Conservation (phyloP, 2,888 invertebrate species). For the Gastracanthus pulcherrimus region DNA sequence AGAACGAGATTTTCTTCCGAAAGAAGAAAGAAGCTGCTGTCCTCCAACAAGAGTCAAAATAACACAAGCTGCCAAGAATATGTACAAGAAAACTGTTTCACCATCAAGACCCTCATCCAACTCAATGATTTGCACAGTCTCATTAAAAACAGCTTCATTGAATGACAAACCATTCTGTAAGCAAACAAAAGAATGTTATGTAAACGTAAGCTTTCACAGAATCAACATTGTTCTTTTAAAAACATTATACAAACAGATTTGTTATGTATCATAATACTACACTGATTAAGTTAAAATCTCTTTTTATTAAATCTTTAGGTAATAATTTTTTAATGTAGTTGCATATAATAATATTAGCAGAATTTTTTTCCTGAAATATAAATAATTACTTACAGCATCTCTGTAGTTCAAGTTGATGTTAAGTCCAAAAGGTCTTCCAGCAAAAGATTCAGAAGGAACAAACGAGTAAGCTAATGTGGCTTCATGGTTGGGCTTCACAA, state of each 20-base stretch:
- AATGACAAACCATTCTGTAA: constrained; percentile 82
- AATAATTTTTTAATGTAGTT: no score
- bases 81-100: constrained; percentile 98
- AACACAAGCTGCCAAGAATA: constrained; percentile 94
- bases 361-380: no score
- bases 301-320: neutral
- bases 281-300: neutral
- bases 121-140: constrained; percentile 97
- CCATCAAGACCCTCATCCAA: constrained; percentile 98
- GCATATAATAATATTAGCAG: no score
- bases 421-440: constrained; percentile 97
- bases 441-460: constrained; percentile 96
- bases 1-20: constrained; percentile 86
- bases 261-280: no score
- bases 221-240: no score
- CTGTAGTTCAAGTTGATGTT: constrained; percentile 95
- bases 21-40: constrained; percentile 91
- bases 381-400: constrained; percentile 79
- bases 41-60: constrained; percentile 92
- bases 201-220: neutral
- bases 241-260: no score
- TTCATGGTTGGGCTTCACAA: constrained; percentile 94
- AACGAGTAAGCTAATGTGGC: constrained; percentile 97
- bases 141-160: constrained; percentile 97
- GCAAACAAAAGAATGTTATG: constrained; percentile 43